A percentile compares a stretch with the other conserved stretches of the same genome.
These are phyloP conservation scores for Troides helena DNA, from an alignment of 2,888 invertebrate genomes.

Conservation along the genomic window DNA sequence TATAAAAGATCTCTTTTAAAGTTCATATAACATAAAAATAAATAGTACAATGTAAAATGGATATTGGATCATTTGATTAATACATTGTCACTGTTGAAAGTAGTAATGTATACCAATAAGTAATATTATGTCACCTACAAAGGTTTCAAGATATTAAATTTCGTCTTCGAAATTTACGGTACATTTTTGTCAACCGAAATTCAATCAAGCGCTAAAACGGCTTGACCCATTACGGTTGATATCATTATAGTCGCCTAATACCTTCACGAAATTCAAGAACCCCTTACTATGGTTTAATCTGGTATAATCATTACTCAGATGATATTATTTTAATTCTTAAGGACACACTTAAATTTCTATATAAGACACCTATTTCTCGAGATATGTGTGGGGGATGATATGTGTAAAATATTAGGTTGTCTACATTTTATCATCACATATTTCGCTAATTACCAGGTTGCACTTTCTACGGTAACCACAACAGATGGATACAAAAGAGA, in stretches of 20 bases:
- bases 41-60: background rate
- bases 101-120: slow-evolving; percentile 2
- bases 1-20: no score
- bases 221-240: slow-evolving; percentile 34
- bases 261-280: slow-evolving; percentile 30
- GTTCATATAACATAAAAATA: no score
- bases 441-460: background rate
- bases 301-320: slow-evolving; percentile 28
- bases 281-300: slow-evolving; percentile 30
- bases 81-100: background rate
- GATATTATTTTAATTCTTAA: slow-evolving; percentile 22
- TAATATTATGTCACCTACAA: slow-evolving; percentile 18
- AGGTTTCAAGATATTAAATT: slow-evolving; percentile 22
- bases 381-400: background rate
- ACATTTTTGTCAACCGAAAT: slow-evolving; percentile 29
- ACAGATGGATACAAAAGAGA: no score
- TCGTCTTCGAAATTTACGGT: slow-evolving; percentile 11
- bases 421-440: background rate
- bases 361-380: background rate
- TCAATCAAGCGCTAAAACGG: slow-evolving; percentile 31
- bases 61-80: background rate
- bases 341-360: background rate
- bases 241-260: slow-evolving; percentile 31
- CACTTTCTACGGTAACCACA: no score
- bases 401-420: background rate